These are phyloP conservation scores for Eptesicus fuscus DNA, from an alignment of 2,113 vertebrate species.

Conservation along the genomic window DNA sequence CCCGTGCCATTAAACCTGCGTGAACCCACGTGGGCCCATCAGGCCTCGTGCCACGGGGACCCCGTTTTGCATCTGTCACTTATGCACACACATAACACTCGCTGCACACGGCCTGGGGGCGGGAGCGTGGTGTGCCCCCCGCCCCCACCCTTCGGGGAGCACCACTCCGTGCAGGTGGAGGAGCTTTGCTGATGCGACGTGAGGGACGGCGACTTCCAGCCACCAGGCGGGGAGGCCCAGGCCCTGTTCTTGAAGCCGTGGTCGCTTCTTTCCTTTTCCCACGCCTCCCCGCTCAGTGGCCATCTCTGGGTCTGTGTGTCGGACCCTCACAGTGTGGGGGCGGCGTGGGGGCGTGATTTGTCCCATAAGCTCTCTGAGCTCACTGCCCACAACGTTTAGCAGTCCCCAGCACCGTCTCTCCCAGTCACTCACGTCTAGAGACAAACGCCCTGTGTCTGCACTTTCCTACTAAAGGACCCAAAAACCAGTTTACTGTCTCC, in stretches of 20 bases:
- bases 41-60: accelerated
- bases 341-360: accelerated
- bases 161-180: no score
- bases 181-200: neutral
- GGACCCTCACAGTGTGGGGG: neutral
- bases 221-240: neutral
- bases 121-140: accelerated
- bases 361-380: neutral
- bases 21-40: neutral
- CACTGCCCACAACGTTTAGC: no score
- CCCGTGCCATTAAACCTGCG: accelerated
- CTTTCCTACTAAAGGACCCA: neutral
- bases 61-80: neutral
- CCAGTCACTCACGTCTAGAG: neutral
- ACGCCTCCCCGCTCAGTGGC: neutral
- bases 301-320: neutral
- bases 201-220: accelerated
- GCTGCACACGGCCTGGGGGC: neutral
- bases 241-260: neutral
- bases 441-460: neutral
- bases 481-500: neutral
- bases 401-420: neutral
- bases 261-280: neutral
- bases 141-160: neutral
- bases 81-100: accelerated